Base-by-base conservation (phyloP, 1,140 invertebrate genomes). In the Eurytemora carolleeae region DNA sequence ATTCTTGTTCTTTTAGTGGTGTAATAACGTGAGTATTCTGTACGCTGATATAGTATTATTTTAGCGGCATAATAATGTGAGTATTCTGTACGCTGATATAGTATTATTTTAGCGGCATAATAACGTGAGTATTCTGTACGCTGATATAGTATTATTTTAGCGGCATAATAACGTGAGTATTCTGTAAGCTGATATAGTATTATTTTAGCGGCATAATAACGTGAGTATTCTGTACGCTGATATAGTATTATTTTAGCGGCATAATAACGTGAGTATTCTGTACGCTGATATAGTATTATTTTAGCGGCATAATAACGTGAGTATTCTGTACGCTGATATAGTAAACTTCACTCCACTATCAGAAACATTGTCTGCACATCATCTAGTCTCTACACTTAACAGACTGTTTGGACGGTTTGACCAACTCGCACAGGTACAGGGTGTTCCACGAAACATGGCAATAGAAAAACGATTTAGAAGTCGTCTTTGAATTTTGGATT, bases 321-420 rank as follows among this genome's bases (percentile, higher is more conserved):
- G 91, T 69, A 96, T 98, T 66, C 75, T 98, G 12, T 98, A 96
- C 74, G 94, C 94, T 0, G 94, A 98, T 69, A 97, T 98, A 64
- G 93, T 96, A 44, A 95, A 95, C 72, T 98, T 98, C 70, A 98
- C 94, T 0, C 87, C 87, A 0, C 75, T 98, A 2, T 93, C 90
- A 0, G 90, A 92, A 64, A 80, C 87, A 67, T 79, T 95, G 59
- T 87, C 86, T 23, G 91, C 94, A 17, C 90, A 89, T 3, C 91
- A 97, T 71, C 74, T 98, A 17, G 94, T 98, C 0, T 85, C 85
- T 73, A 90, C 91, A 0, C 75, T 98, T 0, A 98, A 98, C 70
- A 91, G 97, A 72, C 79, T 98, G 0, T 98, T 97, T 68, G 92
- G 91, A 1, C 78, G 91, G 66, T 98, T 98, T 72, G 94, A 98